Evolutionary conservation across 2,113 vertebrate species (phyloP).

Genomic region (Pseudonaja textilis): DNA sequence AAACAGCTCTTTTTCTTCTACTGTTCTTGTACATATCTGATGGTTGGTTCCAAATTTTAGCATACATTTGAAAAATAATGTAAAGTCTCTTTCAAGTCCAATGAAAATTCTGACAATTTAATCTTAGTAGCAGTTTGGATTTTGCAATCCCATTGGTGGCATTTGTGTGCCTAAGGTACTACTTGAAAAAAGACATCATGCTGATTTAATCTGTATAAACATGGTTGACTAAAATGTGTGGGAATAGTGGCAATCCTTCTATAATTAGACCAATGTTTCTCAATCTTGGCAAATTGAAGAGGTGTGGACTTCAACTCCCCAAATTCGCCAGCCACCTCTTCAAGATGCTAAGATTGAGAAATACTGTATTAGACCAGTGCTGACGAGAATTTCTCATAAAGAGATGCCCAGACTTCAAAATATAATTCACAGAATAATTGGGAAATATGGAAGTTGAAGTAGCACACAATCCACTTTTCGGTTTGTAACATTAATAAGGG

Average conservation of each 20-base stretch:
- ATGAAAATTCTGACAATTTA: neutral
- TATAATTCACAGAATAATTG: neutral
- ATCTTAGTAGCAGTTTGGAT: neutral
- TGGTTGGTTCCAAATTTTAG: neutral
- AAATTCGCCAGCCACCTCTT: neutral
- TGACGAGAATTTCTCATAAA: neutral
- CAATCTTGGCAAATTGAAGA: neutral
- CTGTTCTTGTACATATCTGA: neutral
- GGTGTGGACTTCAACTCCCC: neutral
- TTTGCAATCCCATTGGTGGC: neutral
- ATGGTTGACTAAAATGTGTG: neutral
- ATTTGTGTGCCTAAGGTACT: neutral
- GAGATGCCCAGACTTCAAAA: neutral
- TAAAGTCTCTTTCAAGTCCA: neutral
- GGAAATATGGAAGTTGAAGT: neutral
- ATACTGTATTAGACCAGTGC: neutral
- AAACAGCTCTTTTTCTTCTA: neutral
- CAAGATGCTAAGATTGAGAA: neutral
- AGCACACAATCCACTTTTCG: neutral
- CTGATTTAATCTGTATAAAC: neutral
- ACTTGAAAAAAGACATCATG: neutral
- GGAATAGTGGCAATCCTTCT: neutral
- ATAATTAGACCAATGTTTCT: neutral
- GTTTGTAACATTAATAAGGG: neutral
- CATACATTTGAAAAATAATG: neutral